Base-by-base conservation (phyloP, 2,113 vertebrate genomes). In the Cettia cetti region DNA sequence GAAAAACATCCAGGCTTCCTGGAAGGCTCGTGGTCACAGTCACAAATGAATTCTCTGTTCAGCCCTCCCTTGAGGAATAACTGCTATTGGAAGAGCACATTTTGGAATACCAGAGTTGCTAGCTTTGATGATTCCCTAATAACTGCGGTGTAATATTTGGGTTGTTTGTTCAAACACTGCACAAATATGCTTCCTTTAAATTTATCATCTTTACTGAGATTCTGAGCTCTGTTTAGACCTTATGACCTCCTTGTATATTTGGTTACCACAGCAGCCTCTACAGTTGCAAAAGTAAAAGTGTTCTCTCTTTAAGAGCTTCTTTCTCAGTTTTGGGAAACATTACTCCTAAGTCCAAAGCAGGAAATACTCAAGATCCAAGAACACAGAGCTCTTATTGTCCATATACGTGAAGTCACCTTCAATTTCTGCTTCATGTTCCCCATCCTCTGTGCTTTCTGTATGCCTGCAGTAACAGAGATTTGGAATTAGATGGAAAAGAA, bases 1-100 rank as follows among this genome's bases (percentile, higher is more conserved):
- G 86, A 84, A 96, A 96, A 96, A 87, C 59, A 92, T 85, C 83
- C 57, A 75, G 68, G 82, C 42, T 93, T 85, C 61, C 56, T 79
- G 86, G 26, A 77, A 91, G 82, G 57, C 52, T 61, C 54, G 77
- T 65, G 66, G 33, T 79, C 90, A 57, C 44, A 74, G 53, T 33
- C 3, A 9, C 75, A 95, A 95, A 91, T 65, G 47, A 88, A 96
- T 95, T 93, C 2, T 3, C 42, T 84, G n/a, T 30, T 88, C 96
- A 82, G 57, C 44, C 30, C 50, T 86, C 47, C 49, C 68, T 50
- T 69, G 53, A 89, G 71, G 60, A 83, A 50, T 77, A 79, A 76
- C 69, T 79, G 52, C 53, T 88, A 28, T 63, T 87, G 91, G 66
- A 93, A 91, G 18, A 89, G 40, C 66, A 50, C 59, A 24, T 87